phyloP scores from a whole-genome alignment of 2,888 invertebrate genomes.

The Pollenia angustigena region DNA sequence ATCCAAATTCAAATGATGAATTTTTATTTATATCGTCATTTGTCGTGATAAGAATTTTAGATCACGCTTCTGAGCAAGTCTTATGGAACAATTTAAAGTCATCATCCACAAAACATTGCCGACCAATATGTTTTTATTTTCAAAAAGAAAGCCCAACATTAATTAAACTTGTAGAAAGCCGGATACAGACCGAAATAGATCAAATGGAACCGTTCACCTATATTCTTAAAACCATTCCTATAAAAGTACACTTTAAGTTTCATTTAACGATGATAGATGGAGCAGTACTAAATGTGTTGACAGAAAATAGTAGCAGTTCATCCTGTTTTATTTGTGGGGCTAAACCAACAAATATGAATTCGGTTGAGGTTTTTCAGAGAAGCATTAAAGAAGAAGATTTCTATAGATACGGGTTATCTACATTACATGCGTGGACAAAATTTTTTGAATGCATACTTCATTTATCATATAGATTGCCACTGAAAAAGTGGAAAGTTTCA shows the following conservation, averaged over 20 bases:
- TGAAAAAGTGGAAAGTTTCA: slow-evolving; percentile 2
- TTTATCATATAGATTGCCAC: slow-evolving; percentile 27
- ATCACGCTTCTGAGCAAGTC: too few species aligned
- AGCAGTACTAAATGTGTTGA: background rate
- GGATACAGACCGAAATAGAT: background rate
- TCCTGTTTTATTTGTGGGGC: too few species aligned
- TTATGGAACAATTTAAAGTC: too few species aligned
- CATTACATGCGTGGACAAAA: too few species aligned
- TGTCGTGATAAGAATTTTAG: too few species aligned
- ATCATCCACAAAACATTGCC: too few species aligned
- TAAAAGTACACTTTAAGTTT: slow-evolving; percentile 10
- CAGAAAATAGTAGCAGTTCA: background rate
- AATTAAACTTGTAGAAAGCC: slow-evolving; percentile 1
- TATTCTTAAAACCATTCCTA: background rate
- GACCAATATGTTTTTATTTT: too few species aligned
- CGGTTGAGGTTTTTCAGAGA: too few species aligned
- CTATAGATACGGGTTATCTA: slow-evolving; percentile 1
- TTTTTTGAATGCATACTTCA: slow-evolving; percentile 17
- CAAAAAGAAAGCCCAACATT: too few species aligned
- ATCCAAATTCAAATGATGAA: too few species aligned
- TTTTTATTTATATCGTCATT: too few species aligned
- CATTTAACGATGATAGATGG: slow-evolving; percentile 4
- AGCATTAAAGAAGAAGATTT: background rate
- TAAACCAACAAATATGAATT: too few species aligned
- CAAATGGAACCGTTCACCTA: slow-evolving; percentile 7